Conservation (phyloP, 2,113 vertebrate species). For the Pyrgilauda ruficollis region DNA sequence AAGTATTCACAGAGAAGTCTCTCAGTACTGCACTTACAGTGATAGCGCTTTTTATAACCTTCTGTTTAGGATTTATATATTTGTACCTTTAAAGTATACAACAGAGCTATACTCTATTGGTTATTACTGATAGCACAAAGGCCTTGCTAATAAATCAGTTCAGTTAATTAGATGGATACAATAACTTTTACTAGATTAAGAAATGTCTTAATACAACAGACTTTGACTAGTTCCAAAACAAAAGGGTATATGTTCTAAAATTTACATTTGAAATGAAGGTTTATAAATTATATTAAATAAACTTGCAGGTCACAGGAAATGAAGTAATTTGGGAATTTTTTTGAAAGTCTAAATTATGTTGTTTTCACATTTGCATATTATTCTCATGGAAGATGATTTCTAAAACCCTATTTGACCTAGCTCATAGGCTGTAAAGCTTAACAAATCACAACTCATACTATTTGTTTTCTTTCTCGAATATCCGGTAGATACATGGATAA, state of each 20-base stretch:
- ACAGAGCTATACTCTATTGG: background rate
- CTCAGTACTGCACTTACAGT: background rate
- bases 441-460: background rate
- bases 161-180: background rate
- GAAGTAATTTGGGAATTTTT: background rate
- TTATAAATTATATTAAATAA: background rate
- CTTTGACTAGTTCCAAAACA: background rate
- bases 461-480: background rate
- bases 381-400: background rate
- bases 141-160: background rate
- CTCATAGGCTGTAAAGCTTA: background rate
- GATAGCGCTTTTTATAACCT: background rate
- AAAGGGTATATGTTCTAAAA: background rate
- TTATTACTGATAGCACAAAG: background rate
- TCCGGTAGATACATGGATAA: background rate
- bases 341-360: background rate
- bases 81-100: background rate
- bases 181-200: background rate
- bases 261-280: background rate
- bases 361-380: background rate
- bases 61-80: background rate
- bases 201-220: background rate
- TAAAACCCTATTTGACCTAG: background rate
- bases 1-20: background rate
- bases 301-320: background rate